Evolutionary conservation across 1,140 invertebrate genomes (phyloP).

Genomic region (Heliothis subflexa): DNA sequence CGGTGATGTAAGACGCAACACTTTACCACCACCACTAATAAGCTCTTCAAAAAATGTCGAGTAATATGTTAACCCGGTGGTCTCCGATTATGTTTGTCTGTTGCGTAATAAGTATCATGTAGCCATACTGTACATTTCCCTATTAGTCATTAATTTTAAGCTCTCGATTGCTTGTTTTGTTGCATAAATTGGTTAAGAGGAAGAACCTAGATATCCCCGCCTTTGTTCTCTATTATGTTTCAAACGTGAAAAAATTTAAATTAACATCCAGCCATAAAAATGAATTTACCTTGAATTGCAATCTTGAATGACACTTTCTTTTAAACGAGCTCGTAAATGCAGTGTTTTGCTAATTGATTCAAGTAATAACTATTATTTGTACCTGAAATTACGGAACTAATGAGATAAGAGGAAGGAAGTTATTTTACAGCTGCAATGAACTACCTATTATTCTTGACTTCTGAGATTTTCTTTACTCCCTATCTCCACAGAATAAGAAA

Average conservation of each 20-base stretch:
- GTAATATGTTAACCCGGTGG: constrained; percentile 23
- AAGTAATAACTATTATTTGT: too few species aligned
- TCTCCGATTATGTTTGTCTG: constrained; percentile 15
- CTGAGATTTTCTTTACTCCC: too few species aligned
- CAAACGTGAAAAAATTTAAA: constrained; percentile 3
- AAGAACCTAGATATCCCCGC: not conserved
- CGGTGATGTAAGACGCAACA: constrained; percentile 15
- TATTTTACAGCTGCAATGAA: too few species aligned
- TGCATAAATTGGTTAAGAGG: not conserved
- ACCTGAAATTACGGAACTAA: too few species aligned
- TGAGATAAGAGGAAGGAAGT: not conserved
- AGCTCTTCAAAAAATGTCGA: constrained; percentile 32
- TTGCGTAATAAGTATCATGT: constrained; percentile 2
- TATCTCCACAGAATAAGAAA: too few species aligned
- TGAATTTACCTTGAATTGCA: not conserved
- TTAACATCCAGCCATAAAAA: constrained; percentile 8
- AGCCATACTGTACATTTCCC: constrained; percentile 12
- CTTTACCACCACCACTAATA: constrained; percentile 35
- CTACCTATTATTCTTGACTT: too few species aligned
- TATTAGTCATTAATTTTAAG: not conserved
- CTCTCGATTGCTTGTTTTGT: not conserved
- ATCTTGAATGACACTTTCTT: constrained; percentile 18
- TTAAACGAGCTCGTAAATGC: constrained; percentile 3
- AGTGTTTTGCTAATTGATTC: not conserved
- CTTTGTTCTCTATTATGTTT: not conserved